A percentile compares a stretch with the other conserved stretches of the same genome.
phyloP scores from a whole-genome alignment of 1,140 invertebrate species.

The Steinernema khuongi region DNA sequence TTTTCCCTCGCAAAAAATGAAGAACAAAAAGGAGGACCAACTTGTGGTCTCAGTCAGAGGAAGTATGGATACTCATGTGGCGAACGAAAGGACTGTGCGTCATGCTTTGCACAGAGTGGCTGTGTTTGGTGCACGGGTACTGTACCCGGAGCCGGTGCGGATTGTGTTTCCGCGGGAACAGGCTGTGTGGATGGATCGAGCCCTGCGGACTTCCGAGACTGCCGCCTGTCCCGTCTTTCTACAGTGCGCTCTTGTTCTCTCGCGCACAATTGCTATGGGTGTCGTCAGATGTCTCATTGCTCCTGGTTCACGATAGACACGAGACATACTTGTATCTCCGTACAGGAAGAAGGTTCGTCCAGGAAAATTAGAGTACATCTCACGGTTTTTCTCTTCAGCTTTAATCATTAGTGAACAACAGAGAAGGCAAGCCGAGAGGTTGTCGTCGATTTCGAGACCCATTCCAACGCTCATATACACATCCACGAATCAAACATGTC shows the following conservation, averaged over 20 bases:
- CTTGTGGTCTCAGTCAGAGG: constrained; percentile 25
- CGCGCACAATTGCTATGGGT: constrained; percentile 51
- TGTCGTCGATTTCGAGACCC: constrained; percentile 22
- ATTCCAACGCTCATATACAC: background rate
- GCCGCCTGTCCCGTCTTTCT: background rate
- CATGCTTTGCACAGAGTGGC: constrained; percentile 33
- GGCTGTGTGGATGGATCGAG: constrained; percentile 36
- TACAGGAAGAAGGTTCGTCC: constrained; percentile 46
- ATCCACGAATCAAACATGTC: constrained; percentile 40
- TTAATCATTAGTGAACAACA: constrained; percentile 49
- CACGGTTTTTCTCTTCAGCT: constrained; percentile 32
- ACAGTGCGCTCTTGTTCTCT: constrained; percentile 32
- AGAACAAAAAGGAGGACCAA: constrained; percentile 30
- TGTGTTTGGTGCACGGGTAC: constrained; percentile 35
- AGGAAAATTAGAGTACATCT: background rate
- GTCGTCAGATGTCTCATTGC: constrained; percentile 46
- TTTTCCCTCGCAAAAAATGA: constrained; percentile 44
- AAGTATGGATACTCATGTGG: constrained; percentile 33
- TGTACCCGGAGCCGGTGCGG: constrained; percentile 19
- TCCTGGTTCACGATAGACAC: constrained; percentile 51
- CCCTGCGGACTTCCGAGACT: constrained; percentile 16
- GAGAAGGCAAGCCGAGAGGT: constrained; percentile 37
- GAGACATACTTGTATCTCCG: constrained; percentile 48
- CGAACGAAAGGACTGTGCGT: constrained; percentile 32
- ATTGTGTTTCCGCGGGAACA: constrained; percentile 30